These are phyloP conservation scores for Pantala flavescens DNA, from an alignment of 1,140 invertebrate species.

Conservation along the genomic window DNA sequence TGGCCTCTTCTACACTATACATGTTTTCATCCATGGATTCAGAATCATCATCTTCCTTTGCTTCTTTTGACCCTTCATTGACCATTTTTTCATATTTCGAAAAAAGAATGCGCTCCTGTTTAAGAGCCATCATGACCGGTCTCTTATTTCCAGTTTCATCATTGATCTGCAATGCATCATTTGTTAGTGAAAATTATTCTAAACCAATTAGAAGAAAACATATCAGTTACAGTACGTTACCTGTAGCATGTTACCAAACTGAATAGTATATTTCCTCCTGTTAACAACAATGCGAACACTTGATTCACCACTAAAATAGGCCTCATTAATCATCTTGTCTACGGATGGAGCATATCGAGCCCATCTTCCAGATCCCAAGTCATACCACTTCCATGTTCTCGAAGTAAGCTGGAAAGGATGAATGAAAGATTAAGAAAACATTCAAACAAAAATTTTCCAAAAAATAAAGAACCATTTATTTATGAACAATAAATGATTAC, in stretches of 20 bases:
- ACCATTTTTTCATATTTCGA: slow-evolving; percentile 25
- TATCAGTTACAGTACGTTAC: slow-evolving; percentile 32
- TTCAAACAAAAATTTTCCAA: too few species aligned
- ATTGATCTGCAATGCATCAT: slow-evolving; percentile 37
- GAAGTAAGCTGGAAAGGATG: slow-evolving; percentile 29
- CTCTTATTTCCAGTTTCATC: slow-evolving; percentile 73
- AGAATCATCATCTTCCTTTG: slow-evolving; percentile 15
- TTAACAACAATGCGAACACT: slow-evolving; percentile 63
- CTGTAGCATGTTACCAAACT: slow-evolving; percentile 75
- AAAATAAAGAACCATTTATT: too few species aligned
- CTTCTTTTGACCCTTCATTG: slow-evolving; percentile 27
- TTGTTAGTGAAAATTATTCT: background rate
- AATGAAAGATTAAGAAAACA: slow-evolving; percentile 33
- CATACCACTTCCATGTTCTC: slow-evolving; percentile 77
- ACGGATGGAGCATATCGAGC: slow-evolving; percentile 60
- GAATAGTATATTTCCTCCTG: slow-evolving; percentile 65
- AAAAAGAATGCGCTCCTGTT: background rate
- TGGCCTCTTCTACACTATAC: background rate
- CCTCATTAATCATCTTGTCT: slow-evolving; percentile 73
- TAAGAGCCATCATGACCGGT: slow-evolving; percentile 65
- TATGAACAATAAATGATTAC: too few species aligned
- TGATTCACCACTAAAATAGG: slow-evolving; percentile 66
- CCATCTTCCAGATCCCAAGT: slow-evolving; percentile 72
- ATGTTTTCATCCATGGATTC: background rate
- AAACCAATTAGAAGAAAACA: too few species aligned